These are phyloP conservation scores for Ochropleura leucogaster DNA, from an alignment of 2,888 invertebrate species.

Conservation along the genomic window DNA sequence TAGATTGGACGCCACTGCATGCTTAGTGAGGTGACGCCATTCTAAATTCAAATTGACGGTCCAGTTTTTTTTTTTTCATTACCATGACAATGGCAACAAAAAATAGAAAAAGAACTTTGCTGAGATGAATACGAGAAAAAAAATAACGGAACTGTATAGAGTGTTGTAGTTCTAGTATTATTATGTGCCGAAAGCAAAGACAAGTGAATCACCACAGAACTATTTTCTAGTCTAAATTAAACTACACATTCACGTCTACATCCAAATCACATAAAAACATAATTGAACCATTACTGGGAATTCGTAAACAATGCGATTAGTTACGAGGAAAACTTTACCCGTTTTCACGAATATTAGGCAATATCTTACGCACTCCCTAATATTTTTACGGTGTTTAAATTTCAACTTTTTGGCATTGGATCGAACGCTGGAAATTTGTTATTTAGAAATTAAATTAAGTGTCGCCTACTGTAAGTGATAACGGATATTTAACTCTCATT, in stretches of 20 bases:
- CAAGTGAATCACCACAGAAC: neutral
- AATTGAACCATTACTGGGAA: neutral
- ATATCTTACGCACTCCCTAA: neutral
- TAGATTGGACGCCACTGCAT: too few relatives aligned
- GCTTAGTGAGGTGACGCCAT: too few relatives aligned
- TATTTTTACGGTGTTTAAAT: neutral
- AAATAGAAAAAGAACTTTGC: too few relatives aligned
- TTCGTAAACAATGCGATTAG: neutral
- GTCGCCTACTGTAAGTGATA: neutral
- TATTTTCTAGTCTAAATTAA: neutral
- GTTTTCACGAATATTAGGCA: slow-evolving; percentile 2
- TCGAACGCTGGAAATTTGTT: neutral
- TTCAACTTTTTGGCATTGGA: neutral
- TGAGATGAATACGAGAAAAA: too few relatives aligned
- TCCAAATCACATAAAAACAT: neutral
- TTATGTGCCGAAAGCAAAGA: neutral
- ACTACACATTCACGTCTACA: neutral
- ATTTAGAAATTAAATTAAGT: neutral
- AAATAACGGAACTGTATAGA: too few relatives aligned
- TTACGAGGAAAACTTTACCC: neutral
- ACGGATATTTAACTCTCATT: neutral
- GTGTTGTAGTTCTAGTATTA: too few relatives aligned
- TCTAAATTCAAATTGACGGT: too few relatives aligned
- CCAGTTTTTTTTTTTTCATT: too few relatives aligned
- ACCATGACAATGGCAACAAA: too few relatives aligned